Percentiles rank a stretch among this genome's conserved stretches.
These are phyloP conservation scores for Panthera tigris DNA, from an alignment of 2,113 vertebrate genomes.

Conservation along the genomic window DNA sequence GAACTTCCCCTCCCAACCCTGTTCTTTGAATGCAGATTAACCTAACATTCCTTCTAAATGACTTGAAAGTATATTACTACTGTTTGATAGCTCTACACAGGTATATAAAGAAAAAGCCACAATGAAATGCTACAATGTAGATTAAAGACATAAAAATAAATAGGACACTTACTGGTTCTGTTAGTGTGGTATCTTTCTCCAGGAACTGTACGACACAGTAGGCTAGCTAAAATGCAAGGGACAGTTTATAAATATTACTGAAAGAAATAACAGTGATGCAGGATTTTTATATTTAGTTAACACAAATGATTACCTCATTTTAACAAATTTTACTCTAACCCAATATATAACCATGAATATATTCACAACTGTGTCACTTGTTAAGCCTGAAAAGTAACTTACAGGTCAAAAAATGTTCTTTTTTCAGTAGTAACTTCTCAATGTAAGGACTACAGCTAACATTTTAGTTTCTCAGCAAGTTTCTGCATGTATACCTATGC, in stretches of 20 bases:
- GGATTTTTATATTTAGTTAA: conserved; percentile 64
- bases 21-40: neutral
- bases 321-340: conserved; percentile 60
- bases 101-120: neutral
- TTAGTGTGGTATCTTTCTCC: conserved; percentile 98
- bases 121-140: neutral
- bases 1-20: neutral
- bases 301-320: conserved; percentile 63
- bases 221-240: conserved; percentile 90
- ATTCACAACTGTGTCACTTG: neutral
- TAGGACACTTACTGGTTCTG: conserved; percentile 92
- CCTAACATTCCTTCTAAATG: neutral
- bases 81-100: neutral
- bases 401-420: conserved; percentile 11
- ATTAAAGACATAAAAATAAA: conserved; percentile 43
- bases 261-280: conserved; percentile 13
- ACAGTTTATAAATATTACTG: conserved; percentile 61
- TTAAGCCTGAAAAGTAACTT: conserved; percentile 21
- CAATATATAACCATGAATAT: conserved; percentile 48
- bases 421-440: conserved; percentile 43
- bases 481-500: neutral
- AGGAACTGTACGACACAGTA: conserved; percentile 99
- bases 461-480: neutral
- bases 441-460: neutral
- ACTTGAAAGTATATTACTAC: neutral